These are phyloP conservation scores for Celastrina argiolus DNA, from an alignment of 2,888 invertebrate species.

Conservation along the genomic window DNA sequence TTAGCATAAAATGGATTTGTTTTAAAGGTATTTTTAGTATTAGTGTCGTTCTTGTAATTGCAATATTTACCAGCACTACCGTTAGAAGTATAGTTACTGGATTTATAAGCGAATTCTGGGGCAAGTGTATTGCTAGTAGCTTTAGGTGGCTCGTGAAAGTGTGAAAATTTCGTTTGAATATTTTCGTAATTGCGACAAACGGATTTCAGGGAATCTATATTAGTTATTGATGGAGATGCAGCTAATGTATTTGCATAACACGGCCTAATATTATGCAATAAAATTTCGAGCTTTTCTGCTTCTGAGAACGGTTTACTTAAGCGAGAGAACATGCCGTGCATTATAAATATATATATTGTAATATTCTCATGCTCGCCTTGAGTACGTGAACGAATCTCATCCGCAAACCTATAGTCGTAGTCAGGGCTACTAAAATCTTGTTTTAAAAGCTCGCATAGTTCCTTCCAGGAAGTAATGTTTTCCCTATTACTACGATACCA, in stretches of 20 bases:
- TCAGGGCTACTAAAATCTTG: conserved; percentile 27
- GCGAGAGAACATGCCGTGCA: not conserved
- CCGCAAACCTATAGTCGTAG: conserved; percentile 29
- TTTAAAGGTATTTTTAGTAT: too few species aligned
- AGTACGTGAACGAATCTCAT: conserved; percentile 31
- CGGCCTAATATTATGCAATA: not conserved
- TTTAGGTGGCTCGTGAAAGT: not conserved
- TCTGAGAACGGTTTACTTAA: not conserved
- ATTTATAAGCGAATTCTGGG: conserved; percentile 23
- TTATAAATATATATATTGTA: not conserved
- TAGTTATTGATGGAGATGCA: too few species aligned
- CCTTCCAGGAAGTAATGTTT: conserved; percentile 25
- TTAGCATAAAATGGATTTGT: too few species aligned
- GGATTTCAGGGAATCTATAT: too few species aligned
- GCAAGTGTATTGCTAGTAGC: conserved; percentile 5
- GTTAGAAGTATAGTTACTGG: conserved; percentile 30
- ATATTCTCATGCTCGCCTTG: conserved; percentile 31
- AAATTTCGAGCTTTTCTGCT: conserved; percentile 19
- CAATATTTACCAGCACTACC: not conserved
- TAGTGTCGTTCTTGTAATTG: conserved; percentile 2
- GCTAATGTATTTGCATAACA: not conserved
- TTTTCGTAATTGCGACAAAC: not conserved
- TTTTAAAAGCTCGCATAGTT: conserved; percentile 24
- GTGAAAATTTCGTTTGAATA: not conserved
- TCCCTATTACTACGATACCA: conserved; percentile 28